Percentiles rank a stretch among this genome's conserved stretches.
phyloP scores from a whole-genome alignment of 2,888 invertebrate species.

The Glaucopsyche alexis region DNA sequence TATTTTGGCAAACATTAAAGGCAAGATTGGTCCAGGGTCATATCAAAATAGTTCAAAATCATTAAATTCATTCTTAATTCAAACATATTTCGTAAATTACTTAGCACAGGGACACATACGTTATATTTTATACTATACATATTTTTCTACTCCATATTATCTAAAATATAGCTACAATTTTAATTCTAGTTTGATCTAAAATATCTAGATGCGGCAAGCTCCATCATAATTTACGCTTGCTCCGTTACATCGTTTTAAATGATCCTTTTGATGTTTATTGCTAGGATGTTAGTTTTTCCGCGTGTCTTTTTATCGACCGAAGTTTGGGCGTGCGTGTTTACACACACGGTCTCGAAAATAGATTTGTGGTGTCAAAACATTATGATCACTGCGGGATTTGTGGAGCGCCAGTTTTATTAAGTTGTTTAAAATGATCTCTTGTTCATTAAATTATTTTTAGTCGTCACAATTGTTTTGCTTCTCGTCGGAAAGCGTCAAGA shows the following conservation, averaged over 20 bases:
- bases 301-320: constrained; percentile 79
- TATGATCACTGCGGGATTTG: constrained; percentile 63
- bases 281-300: constrained; percentile 80
- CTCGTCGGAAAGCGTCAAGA: background rate
- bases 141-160: background rate
- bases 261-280: constrained; percentile 72
- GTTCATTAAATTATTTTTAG: constrained; percentile 24
- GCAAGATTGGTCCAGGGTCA: background rate
- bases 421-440: constrained; percentile 33
- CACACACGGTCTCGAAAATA: constrained; percentile 70
- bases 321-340: constrained; percentile 78
- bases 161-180: background rate
- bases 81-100: no score
- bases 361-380: constrained; percentile 75
- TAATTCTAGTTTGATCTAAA: background rate
- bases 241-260: constrained; percentile 40
- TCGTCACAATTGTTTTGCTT: constrained; percentile 16
- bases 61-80: background rate
- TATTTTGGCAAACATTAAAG: background rate
- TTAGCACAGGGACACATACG: no score
- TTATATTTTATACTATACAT: no score
- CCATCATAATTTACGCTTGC: constrained; percentile 59
- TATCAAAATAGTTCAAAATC: background rate
- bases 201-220: constrained; percentile 25
- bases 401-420: constrained; percentile 41